Evolutionary conservation across 2,888 invertebrate genomes (phyloP).

Genomic region (Lumbricus terrestris): DNA sequence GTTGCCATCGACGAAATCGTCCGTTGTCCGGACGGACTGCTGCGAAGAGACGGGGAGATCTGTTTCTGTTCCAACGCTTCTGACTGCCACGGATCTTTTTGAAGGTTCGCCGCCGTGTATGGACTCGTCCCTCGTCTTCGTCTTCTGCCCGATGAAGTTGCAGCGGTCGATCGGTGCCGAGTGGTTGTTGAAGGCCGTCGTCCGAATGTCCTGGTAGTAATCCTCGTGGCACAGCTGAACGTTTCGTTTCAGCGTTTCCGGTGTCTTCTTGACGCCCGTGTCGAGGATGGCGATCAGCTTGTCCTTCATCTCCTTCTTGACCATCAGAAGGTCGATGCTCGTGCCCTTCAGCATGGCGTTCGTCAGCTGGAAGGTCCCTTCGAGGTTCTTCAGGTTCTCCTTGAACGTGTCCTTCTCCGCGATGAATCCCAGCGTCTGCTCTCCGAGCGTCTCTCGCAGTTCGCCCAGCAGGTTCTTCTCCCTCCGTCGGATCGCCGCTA

Average conservation of each 20-base stretch:
- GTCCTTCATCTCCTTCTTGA: constrained; percentile 54
- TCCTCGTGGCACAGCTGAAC: constrained; percentile 42
- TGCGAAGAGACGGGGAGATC: not conserved
- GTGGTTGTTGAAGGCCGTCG: not conserved
- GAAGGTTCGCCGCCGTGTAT: not conserved
- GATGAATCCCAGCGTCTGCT: constrained; percentile 47
- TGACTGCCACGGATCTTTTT: not conserved
- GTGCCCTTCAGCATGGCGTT: constrained; percentile 54
- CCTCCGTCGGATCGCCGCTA: constrained; percentile 42
- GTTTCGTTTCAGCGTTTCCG: constrained; percentile 43
- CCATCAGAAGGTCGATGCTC: constrained; percentile 54
- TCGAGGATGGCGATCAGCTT: constrained; percentile 51
- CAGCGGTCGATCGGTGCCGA: not conserved
- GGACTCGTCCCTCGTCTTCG: not conserved
- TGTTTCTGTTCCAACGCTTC: not conserved
- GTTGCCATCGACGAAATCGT: not conserved
- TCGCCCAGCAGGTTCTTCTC: constrained; percentile 51
- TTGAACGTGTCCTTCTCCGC: constrained; percentile 45
- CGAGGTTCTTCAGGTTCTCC: constrained; percentile 47
- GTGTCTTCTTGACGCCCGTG: constrained; percentile 42
- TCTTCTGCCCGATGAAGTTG: not conserved
- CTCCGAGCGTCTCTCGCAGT: constrained; percentile 50
- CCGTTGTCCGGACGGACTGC: not conserved
- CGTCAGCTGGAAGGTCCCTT: constrained; percentile 51
- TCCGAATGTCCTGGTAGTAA: not conserved